Evolutionary conservation across 2,113 vertebrate species (phyloP), one percentile per base, ranked within the genome.

Genomic region (Heptranchias perlo): DNA sequence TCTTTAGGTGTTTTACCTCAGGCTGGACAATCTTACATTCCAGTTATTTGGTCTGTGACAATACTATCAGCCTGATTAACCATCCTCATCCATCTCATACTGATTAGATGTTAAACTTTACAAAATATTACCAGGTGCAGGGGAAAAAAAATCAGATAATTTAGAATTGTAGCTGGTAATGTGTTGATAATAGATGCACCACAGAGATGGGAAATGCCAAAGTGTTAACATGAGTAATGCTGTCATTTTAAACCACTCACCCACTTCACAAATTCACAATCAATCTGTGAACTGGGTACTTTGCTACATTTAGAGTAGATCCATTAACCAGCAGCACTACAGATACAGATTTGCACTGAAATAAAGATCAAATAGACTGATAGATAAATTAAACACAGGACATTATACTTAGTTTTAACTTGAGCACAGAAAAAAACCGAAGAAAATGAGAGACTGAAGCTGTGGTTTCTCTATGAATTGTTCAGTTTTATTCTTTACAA

Each of bases 221-320:
- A 54, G 58, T 62, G 89, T 62, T 62, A 62, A n/a, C 89, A 39
- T 61, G 58, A 61, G 54, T 62, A 92, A 92, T 92, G 54, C 7
- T 62, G 54, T n/a, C 58, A 35, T 92, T 82, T 92, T 62, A 92
- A 91, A 62, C 14, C 16, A 92, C 58, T 91, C 87, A 92, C 16
- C 89, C n/a, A 62, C 54, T 39, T 93, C 89, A 93, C 58, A n/a
- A 62, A 93, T 93, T 93, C 89, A 64, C 35, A 10, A 93, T 64
- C 89, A 62, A 39, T 93, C 58, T 92, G 89, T 62, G 58, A 92
- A 92, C 18, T 28, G 35, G n/a, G 31, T 61, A 92, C 58, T 92
- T 82, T 44, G 78, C 39, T 82, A 13, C 61, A 58, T 58, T 58
- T 64, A 23, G 89, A 93, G 89, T 23, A 18, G 5, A 62, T 62